These are phyloP conservation scores for Drosophila asahinai DNA, from an alignment of 1,140 invertebrate genomes.

Conservation along the genomic window DNA sequence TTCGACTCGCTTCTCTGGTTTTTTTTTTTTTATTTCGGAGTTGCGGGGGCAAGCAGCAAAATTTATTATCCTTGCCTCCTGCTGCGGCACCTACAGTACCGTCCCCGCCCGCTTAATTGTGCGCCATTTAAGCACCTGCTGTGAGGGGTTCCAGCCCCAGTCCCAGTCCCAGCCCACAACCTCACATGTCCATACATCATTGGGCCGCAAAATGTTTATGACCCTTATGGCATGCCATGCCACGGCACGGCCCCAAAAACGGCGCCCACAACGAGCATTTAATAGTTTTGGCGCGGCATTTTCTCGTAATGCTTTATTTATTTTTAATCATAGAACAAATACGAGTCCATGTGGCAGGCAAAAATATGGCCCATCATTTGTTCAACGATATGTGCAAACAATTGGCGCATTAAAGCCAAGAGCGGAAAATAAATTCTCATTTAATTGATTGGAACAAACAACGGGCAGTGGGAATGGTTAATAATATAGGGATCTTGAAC, in stretches of 20 bases:
- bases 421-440: conserved; percentile 49
- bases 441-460: conserved; percentile 41
- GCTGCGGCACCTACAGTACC: conserved; percentile 14
- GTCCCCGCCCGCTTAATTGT: conserved; percentile 55
- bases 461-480: background rate
- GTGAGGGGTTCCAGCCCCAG: conserved; percentile 1
- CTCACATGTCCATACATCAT: conserved; percentile 73
- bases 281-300: conserved; percentile 74
- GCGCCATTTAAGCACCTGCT: conserved; percentile 68
- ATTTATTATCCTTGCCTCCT: conserved; percentile 48
- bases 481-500: conserved; percentile 24
- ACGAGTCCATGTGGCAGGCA: conserved; percentile 33
- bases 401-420: conserved; percentile 76
- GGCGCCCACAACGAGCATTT: conserved; percentile 62
- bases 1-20: conserved; percentile 19
- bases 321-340: conserved; percentile 83
- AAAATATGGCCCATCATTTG: conserved; percentile 79
- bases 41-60: conserved; percentile 22
- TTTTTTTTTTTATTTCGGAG: conserved; percentile 3
- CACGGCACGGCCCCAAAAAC: background rate
- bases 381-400: conserved; percentile 77
- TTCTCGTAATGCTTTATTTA: conserved; percentile 77
- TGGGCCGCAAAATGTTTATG: conserved; percentile 79
- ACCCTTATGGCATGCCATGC: conserved; percentile 36
- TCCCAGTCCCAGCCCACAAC: background rate